A percentile compares a stretch with the other conserved stretches of the same genome.
phyloP scores from a whole-genome alignment of 2,797 vertebrate genomes.

The Rhinogobio ventralis region DNA sequence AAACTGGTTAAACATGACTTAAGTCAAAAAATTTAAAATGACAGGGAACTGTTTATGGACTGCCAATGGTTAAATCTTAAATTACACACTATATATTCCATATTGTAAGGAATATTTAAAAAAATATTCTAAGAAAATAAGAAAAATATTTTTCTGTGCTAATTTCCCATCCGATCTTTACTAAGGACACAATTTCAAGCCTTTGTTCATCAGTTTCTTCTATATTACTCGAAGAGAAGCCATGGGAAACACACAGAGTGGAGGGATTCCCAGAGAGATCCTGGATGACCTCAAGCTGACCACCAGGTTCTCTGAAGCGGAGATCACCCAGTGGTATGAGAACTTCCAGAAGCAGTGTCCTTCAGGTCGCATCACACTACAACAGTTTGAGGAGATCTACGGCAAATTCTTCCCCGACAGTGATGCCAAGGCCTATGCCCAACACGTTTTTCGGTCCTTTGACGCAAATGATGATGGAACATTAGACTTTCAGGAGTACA shows the following conservation, averaged over 20 bases:
- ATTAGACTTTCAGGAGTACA: constrained; percentile 83
- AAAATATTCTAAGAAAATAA: too few relatives aligned
- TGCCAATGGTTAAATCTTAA: not conserved
- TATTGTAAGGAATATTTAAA: not conserved
- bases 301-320: constrained; percentile 79
- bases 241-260: constrained; percentile 80
- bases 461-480: constrained; percentile 80
- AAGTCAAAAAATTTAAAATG: not conserved
- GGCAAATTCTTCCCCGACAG: constrained; percentile 79
- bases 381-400: constrained; percentile 79
- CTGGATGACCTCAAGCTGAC: constrained; percentile 79
- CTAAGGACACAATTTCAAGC: not conserved
- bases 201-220: not conserved
- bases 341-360: constrained; percentile 82
- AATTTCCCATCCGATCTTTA: not conserved
- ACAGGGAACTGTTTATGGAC: not conserved
- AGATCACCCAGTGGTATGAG: constrained; percentile 79
- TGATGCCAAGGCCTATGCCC: constrained; percentile 75
- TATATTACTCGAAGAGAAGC: not conserved
- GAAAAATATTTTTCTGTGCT: not conserved
- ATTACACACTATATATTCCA: too few relatives aligned
- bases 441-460: constrained; percentile 82
- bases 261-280: constrained; percentile 78
- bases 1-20: not conserved
- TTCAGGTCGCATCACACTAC: constrained; percentile 70